Conservation (phyloP, 2,113 vertebrate species). For the Hiodon tergisus region DNA sequence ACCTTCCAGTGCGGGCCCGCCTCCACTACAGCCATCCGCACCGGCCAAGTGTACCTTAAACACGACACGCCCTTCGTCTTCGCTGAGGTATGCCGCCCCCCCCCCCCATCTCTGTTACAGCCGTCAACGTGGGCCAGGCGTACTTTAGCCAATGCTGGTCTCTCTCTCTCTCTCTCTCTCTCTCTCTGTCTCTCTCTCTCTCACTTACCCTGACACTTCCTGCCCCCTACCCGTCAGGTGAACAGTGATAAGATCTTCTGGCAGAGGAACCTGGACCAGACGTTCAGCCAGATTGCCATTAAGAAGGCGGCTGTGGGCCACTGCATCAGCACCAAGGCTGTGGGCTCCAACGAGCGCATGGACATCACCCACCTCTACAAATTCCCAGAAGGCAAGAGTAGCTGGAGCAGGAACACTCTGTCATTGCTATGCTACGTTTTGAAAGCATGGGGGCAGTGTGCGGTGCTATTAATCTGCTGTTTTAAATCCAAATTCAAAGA, state of each 20-base stretch:
- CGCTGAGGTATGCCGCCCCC: slow-evolving; percentile 67
- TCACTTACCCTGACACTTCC: slow-evolving; percentile 12
- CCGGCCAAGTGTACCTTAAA: slow-evolving; percentile 80
- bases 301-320: slow-evolving; percentile 79
- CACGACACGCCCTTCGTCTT: slow-evolving; percentile 83
- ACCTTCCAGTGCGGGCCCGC: slow-evolving; percentile 84
- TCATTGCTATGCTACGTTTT: slow-evolving; percentile 17
- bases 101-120: neutral
- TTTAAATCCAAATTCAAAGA: no score
- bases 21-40: slow-evolving; percentile 74
- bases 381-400: slow-evolving; percentile 59
- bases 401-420: neutral
- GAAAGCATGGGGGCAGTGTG: slow-evolving; percentile 48
- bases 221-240: slow-evolving; percentile 42
- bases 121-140: neutral
- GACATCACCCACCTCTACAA: slow-evolving; percentile 80
- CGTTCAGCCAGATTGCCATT: slow-evolving; percentile 69
- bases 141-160: neutral
- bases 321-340: slow-evolving; percentile 76
- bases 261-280: slow-evolving; percentile 67
- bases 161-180: neutral
- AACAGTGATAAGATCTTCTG: slow-evolving; percentile 83
- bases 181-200: slow-evolving; percentile 38
- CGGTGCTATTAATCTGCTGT: no score
- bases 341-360: slow-evolving; percentile 63